Conservation (phyloP, 2,888 invertebrate species). For the Conops quadrifasciatus region DNA sequence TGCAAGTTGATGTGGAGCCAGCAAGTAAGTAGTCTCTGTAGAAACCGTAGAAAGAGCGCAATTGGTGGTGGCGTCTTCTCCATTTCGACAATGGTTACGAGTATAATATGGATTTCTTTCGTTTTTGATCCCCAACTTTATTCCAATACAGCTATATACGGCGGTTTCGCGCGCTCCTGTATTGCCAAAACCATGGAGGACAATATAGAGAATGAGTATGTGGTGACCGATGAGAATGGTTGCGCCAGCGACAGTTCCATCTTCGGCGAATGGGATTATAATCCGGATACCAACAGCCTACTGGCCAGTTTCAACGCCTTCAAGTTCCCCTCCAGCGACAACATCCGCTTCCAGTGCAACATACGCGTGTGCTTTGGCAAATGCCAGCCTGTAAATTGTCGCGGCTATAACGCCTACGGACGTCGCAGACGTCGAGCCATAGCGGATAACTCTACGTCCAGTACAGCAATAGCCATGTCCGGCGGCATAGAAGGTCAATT, state of each 20-base stretch:
- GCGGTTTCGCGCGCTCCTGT: conserved; percentile 92
- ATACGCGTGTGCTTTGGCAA: conserved; percentile 94
- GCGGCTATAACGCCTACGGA: conserved; percentile 90
- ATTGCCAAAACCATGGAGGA: conserved; percentile 92
- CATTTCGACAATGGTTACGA: too few relatives aligned
- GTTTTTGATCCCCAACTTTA: too few relatives aligned
- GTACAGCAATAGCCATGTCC: conserved; percentile 70
- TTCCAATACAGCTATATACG: conserved; percentile 78
- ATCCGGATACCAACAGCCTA: conserved; percentile 83
- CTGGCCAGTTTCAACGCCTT: conserved; percentile 92
- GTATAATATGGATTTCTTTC: too few relatives aligned
- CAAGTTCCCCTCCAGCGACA: conserved; percentile 94
- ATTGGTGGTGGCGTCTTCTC: too few relatives aligned
- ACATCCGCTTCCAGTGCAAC: conserved; percentile 94
- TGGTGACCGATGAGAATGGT: conserved; percentile 92
- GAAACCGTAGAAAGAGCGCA: too few relatives aligned
- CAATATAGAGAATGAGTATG: conserved; percentile 87
- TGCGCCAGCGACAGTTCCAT: conserved; percentile 92
- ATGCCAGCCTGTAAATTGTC: conserved; percentile 94
- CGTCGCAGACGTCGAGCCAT: conserved; percentile 76
- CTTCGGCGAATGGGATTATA: conserved; percentile 93
- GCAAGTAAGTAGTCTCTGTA: conserved; percentile 67
- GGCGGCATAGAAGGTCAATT: conserved; percentile 78
- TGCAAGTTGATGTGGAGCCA: conserved; percentile 86
- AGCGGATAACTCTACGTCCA: conserved; percentile 60